phyloP scores from a whole-genome alignment of 1,140 invertebrate genomes.

The Penaeus vannamei region DNA sequence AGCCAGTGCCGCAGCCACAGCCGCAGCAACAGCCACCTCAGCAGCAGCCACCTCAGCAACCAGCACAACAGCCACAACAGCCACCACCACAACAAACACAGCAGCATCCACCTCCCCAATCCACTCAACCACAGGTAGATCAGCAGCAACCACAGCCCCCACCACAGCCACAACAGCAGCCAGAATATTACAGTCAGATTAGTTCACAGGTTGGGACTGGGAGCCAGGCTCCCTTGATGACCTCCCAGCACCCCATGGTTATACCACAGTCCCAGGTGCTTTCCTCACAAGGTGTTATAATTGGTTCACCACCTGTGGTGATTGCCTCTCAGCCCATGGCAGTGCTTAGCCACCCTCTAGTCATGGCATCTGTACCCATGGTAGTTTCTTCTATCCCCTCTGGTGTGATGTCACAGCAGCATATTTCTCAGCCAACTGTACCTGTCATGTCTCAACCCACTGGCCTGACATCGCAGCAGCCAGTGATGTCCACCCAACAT shows the following conservation, averaged over 20 bases:
- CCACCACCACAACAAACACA: not conserved
- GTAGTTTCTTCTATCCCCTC: constrained; percentile 34
- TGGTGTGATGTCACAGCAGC: constrained; percentile 25
- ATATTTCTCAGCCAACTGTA: constrained; percentile 44
- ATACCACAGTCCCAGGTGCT: constrained; percentile 48
- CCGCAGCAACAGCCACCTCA: constrained; percentile 67
- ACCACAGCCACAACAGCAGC: constrained; percentile 64
- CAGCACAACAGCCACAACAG: constrained; percentile 44
- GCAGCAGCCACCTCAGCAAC: constrained; percentile 13
- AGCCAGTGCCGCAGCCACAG: constrained; percentile 62
- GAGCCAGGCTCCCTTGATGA: constrained; percentile 24
- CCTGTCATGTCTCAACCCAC: constrained; percentile 53
- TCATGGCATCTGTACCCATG: constrained; percentile 57
- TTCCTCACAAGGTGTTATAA: constrained; percentile 45
- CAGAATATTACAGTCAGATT: constrained; percentile 57
- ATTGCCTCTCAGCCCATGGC: constrained; percentile 38
- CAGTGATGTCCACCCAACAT: constrained; percentile 42
- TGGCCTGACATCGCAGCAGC: constrained; percentile 41
- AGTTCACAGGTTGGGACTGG: constrained; percentile 49
- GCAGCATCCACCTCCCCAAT: constrained; percentile 65
- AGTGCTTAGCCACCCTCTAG: constrained; percentile 38
- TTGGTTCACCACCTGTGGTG: constrained; percentile 41
- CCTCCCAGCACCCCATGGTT: constrained; percentile 39
- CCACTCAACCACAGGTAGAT: constrained; percentile 69
- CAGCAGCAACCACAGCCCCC: constrained; percentile 69